phyloP scores from a whole-genome alignment of 2,888 invertebrate species.

The Helleia helle region DNA sequence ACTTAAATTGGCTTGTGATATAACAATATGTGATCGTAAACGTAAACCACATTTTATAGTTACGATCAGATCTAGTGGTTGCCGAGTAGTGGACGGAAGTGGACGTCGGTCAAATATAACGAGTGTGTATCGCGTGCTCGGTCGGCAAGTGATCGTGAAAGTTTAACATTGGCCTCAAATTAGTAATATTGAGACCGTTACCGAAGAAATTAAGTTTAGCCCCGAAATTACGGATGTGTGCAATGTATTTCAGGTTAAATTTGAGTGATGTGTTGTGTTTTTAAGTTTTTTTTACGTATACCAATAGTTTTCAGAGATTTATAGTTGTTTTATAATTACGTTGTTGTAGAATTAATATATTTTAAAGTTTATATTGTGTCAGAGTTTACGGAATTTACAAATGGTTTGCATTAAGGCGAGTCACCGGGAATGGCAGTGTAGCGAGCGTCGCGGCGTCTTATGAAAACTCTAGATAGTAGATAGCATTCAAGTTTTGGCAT shows the following conservation, averaged over 20 bases:
- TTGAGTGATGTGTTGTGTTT: too few species aligned
- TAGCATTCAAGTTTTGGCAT: too few species aligned
- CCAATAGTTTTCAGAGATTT: too few species aligned
- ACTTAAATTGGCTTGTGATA: conserved; percentile 23
- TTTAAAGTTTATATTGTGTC: too few species aligned
- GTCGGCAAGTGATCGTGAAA: conserved; percentile 66
- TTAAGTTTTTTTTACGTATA: too few species aligned
- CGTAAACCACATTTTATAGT: conserved; percentile 10
- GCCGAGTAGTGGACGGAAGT: conserved; percentile 48
- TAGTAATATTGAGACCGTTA: conserved; percentile 54
- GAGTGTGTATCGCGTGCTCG: conserved; percentile 42
- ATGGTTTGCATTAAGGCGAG: too few species aligned
- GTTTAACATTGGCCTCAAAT: conserved; percentile 61
- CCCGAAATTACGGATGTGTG: conserved; percentile 8
- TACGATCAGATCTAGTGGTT: conserved; percentile 31
- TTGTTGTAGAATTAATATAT: too few species aligned
- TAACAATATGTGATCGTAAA: conserved; percentile 14
- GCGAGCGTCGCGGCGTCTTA: too few species aligned
- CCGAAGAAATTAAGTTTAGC: conserved; percentile 32
- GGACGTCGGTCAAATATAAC: conserved; percentile 36
- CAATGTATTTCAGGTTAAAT: conserved; percentile 3
- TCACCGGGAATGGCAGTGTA: too few species aligned
- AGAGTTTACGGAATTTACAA: too few species aligned
- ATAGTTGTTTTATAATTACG: too few species aligned
- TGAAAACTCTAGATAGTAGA: too few species aligned